Evolutionary conservation across 2,797 vertebrate species (phyloP), one percentile per base, ranked within the genome.

Genomic region (Peromyscus nudipes): DNA sequence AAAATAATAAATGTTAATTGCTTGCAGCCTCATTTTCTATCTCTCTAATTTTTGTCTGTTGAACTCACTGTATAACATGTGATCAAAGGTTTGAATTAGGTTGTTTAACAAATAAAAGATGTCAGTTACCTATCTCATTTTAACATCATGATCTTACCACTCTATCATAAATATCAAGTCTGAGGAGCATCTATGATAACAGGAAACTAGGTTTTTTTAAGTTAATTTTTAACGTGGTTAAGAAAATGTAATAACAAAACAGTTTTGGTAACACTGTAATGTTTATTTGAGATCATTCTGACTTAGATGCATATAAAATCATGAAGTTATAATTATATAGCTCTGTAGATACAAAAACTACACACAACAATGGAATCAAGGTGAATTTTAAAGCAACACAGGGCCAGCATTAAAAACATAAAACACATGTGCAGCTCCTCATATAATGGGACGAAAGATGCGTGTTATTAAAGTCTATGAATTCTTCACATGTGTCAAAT

Each of bases 1-100:
- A 69, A 67, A 96, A 96, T 97, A 98, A 94, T 49, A 94, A 96
- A 93, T 7, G 85, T 2, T 97, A 95, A 97, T 31, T 96, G 62
- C 91, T 89, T 97, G 80, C 87, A 97, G 37, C 90, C 87, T 95
- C 75, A 55, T 98, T 96, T 95, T 97, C 86, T 49, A 95, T 60
- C 77, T 96, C 96, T 96, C 93, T 87, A 93, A 93, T 97, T 91
- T 11, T 46, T 19, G 0, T 92, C 94, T 92, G 40, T 71, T 88
- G 75, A 69, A 84, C 64, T 96, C 82, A 46, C 12, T 82, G 60
- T 13, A 87, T 88, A 94, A 89, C 49, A 96, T 84, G 81, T 89
- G 91, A 98, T 98, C 94, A 88, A 96, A 60, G 69, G 71, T 97
- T 57, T 69, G 5, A 76, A 81, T 88, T 88, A 84, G 88, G 92